Base-by-base conservation (phyloP, 92 coral and sea anemone genomes). In the Blastomussa wellsi region DNA sequence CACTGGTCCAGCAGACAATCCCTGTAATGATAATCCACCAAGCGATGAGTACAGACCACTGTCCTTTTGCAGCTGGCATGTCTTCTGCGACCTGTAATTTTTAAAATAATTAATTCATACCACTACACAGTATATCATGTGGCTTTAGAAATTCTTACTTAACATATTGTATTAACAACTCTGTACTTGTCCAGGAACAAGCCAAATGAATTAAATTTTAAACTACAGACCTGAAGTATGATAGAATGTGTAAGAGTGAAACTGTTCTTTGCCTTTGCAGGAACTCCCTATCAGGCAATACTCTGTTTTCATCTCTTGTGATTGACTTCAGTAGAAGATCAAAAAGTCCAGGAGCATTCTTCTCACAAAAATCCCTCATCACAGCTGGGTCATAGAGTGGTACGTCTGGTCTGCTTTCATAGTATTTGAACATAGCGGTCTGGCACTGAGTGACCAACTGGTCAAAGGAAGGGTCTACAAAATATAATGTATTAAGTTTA, bases 61-160 rank as follows among this genome's bases (percentile, higher is more conserved):
- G 65, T 89, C 89, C 68, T 89, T 89, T 81, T 89, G 92, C n/a
- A n/a, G n/a, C n/a, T n/a, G n/a, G 83, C 87, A 80, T 22, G 92
- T 89, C 76, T 89, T 89, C 74, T 89, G 86, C 41, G 84, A 85
- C 81, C 86, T 85, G 76, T 57, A 57, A 57, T 57, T 57, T 57
- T 57, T n/a, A n/a, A n/a, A n/a, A n/a, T n/a, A 57, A 57, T 57
- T 57, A 57, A 57, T 57, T 57, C 26, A 22, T 57, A 57, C 7
- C 65, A 15, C 65, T 57, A 57, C 65, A 57, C 65, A 57, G 65
- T 57, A 57, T 57, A 57, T 57, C 65, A 57, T 5, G 65, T 57
- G 65, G 65, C 65, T 57, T 5, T 57, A 57, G 65, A 57, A 57
- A 22, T 57, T 57, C 65, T 57, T 57, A 57, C 65, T 57, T 22